Percentiles rank a stretch among this genome's conserved stretches.
These are phyloP conservation scores for Ciconia stormi DNA, from an alignment of 2,113 vertebrate species.

Conservation along the genomic window DNA sequence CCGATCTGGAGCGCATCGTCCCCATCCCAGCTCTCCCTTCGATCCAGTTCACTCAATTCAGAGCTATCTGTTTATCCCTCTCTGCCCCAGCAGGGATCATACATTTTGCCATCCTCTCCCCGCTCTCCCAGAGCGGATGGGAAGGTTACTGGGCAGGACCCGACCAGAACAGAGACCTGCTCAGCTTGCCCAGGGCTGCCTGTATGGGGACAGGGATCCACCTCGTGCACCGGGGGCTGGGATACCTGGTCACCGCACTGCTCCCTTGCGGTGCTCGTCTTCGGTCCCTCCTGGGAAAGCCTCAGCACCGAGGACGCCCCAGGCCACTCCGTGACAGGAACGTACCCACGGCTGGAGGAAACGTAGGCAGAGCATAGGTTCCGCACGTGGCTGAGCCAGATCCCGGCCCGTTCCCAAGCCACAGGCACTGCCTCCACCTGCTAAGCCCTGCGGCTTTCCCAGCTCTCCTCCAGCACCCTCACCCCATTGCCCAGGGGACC, in stretches of 20 bases:
- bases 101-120: background rate
- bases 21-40: background rate
- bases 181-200: background rate
- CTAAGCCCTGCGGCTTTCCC: background rate
- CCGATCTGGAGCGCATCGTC: background rate
- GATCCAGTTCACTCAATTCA: background rate
- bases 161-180: background rate
- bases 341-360: rapidly evolving
- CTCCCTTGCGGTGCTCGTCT: background rate
- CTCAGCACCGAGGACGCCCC: background rate
- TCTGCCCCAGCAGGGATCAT: background rate
- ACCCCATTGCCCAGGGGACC: background rate
- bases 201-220: background rate
- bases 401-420: background rate
- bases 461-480: background rate
- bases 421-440: background rate
- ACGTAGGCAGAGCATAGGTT: background rate
- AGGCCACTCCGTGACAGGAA: background rate
- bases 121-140: background rate
- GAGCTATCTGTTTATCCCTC: background rate
- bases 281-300: background rate
- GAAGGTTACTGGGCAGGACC: background rate
- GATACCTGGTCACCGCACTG: background rate
- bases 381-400: rapidly evolving
- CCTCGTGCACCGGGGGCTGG: rapidly evolving